phyloP scores from a whole-genome alignment of 2,888 invertebrate genomes.

The Ditula angustiorana region DNA sequence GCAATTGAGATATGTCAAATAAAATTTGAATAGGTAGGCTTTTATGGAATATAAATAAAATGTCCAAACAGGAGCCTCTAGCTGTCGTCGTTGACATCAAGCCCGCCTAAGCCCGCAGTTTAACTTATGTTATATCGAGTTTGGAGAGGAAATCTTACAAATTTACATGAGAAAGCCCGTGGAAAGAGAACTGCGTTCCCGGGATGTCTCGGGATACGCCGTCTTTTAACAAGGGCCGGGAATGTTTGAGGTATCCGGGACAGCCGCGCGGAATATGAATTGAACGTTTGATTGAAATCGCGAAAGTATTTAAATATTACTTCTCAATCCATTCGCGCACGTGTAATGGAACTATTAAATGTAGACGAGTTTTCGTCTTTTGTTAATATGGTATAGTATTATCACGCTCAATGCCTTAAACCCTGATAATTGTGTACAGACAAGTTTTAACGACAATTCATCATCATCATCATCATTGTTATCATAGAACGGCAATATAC shows the following conservation, averaged over 20 bases:
- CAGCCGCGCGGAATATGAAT: slow-evolving; percentile 67
- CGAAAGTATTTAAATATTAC: slow-evolving; percentile 60
- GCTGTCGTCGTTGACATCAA: slow-evolving; percentile 47
- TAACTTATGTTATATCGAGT: slow-evolving; percentile 71
- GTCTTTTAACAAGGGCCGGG: slow-evolving; percentile 72
- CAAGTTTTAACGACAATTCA: too few relatives aligned
- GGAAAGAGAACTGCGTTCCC: slow-evolving; percentile 62
- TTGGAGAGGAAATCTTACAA: slow-evolving; percentile 71
- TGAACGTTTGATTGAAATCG: slow-evolving; percentile 77
- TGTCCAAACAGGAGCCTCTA: slow-evolving; percentile 17
- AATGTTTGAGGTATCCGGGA: slow-evolving; percentile 73
- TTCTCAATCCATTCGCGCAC: background rate
- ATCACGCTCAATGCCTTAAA: too few relatives aligned
- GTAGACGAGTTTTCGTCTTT: background rate
- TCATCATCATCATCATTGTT: too few relatives aligned
- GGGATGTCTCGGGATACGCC: slow-evolving; percentile 57
- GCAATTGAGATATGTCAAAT: too few relatives aligned
- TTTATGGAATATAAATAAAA: slow-evolving; percentile 1
- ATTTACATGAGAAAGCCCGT: slow-evolving; percentile 78
- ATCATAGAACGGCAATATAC: background rate
- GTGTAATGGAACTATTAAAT: too few relatives aligned
- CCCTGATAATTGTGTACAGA: too few relatives aligned
- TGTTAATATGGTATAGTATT: too few relatives aligned
- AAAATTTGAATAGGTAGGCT: background rate
- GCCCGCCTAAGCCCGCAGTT: slow-evolving; percentile 56